These are phyloP conservation scores for Drosophila limbata DNA, from an alignment of 2,888 invertebrate genomes.

Conservation along the genomic window DNA sequence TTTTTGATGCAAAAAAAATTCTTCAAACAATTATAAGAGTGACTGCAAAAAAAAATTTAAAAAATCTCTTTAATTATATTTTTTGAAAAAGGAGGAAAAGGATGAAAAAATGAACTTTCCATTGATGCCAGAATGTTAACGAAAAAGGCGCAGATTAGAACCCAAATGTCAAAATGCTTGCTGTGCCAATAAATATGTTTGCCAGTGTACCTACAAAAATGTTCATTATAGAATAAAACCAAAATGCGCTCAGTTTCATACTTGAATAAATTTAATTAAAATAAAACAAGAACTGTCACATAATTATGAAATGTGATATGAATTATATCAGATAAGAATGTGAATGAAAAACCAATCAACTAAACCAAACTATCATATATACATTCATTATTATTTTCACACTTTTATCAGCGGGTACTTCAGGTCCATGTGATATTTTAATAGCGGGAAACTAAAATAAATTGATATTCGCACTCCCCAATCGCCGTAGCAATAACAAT, in stretches of 20 bases:
- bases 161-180: too few species aligned
- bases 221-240: neutral
- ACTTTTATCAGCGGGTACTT: neutral
- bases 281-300: neutral
- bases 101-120: too few species aligned
- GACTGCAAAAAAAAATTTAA: too few species aligned
- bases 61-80: too few species aligned
- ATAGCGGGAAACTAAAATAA: slow-evolving; percentile 13
- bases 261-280: slow-evolving; percentile 2
- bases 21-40: too few species aligned
- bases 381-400: slow-evolving; percentile 2
- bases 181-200: too few species aligned
- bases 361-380: slow-evolving; percentile 6
- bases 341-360: slow-evolving; percentile 29
- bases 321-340: slow-evolving; percentile 4
- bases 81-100: too few species aligned
- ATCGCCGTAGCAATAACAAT: slow-evolving; percentile 16
- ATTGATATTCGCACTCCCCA: slow-evolving; percentile 26
- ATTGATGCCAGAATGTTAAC: too few species aligned
- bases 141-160: too few species aligned
- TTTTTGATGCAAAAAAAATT: too few species aligned
- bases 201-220: too few species aligned
- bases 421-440: neutral
- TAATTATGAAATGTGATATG: neutral
- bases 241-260: neutral